Base-by-base conservation (phyloP, 2,888 invertebrate genomes). In the Eupithecia exiguata region DNA sequence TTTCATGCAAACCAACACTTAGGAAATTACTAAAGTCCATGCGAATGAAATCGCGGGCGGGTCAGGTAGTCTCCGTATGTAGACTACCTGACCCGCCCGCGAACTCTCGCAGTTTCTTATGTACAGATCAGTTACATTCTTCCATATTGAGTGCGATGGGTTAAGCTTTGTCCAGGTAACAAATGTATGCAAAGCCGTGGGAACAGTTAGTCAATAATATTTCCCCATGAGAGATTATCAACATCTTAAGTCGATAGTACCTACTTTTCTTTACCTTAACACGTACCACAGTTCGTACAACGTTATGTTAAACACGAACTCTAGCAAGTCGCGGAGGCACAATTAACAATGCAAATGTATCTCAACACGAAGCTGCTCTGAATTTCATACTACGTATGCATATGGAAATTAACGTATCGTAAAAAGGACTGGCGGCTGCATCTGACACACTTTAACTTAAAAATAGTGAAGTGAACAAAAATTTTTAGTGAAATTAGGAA, bases 291-390 rank as follows among this genome's bases (percentile, higher is more conserved):
- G 35, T 49, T 65, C 68, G 53, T 40, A 78, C 36, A 35, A 71
- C 72, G 77, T 77, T 76, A 70, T 77, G 78, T 80, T 78, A 81
- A 82, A 66, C 80, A 75, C 77, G 70, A 68, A 80, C 78, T 72
- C 78, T 68, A 40, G 65, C 80, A 79, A 75, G 69, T 78, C 73
- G 74, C 76, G 85, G 82, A 86, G 82, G 86, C 88, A 89, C 91
- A 93, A 93, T 93, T 94, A 94, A 93, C 94, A 93, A 94, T 94
- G 93, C 93, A 92, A 93, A 94, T 94, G 85, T 86, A 58, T 85
- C 82, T 83, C 75, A 83, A 84, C 83, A 85, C 81, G 88, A 88
- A 89, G 88, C 91, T 89, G 89, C 86, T 92, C 91, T 89, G 92
- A 90, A 92, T 93, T 93, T 92, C 92, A 92, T 92, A 91, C 86